Base-by-base conservation (phyloP, 2,888 invertebrate genomes). In the Orthosia cruda region DNA sequence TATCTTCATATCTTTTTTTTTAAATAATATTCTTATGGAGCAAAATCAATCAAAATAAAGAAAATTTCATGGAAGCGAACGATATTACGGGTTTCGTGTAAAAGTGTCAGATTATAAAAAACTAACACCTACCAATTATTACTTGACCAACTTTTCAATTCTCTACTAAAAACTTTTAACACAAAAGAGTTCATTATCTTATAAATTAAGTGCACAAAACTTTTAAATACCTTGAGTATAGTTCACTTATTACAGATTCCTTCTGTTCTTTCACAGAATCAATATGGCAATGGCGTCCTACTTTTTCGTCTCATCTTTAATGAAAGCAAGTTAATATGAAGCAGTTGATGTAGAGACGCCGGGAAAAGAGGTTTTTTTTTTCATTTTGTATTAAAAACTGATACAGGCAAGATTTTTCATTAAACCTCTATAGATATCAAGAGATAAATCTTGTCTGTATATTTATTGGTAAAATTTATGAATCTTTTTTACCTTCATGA, bases 191-290 rank as follows among this genome's bases (percentile, higher is more conserved):
- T 45, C 18, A 32, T 64, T 58, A 23, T 13, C 20, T 47, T 12
- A 55, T 15, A 26, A 67, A 50, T 23, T 45, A 54, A 50, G 57
- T 54, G 55, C 57, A n/a, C 23, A 49, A 57, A 72, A 70, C 49
- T 68, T 80, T 20, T n/a, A 62, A 74, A 68, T 55, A 58, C 65
- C 61, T 47, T 23, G 40, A n/a, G 4, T 40, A 40, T 71, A 59
- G 65, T 65, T 65, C 49, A 84, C 64, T 77, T 84, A 70, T 77
- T 55, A 64, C 67, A 70, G 4, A 83, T 74, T 83, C 84, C 62
- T 61, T 69, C 40, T 76, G 18, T 71, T 58, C 20, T 59, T 26
- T 64, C 11, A 52, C 64, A 68, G 58, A 74, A 79, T 71, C 70
- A 74, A 81, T 83, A 70, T 79, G 45, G 57, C 18, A n/a, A 61